A percentile compares a stretch with the other conserved stretches of the same genome.
Evolutionary conservation across 2,888 invertebrate species (phyloP).

Genomic region (Lymantria dispar): DNA sequence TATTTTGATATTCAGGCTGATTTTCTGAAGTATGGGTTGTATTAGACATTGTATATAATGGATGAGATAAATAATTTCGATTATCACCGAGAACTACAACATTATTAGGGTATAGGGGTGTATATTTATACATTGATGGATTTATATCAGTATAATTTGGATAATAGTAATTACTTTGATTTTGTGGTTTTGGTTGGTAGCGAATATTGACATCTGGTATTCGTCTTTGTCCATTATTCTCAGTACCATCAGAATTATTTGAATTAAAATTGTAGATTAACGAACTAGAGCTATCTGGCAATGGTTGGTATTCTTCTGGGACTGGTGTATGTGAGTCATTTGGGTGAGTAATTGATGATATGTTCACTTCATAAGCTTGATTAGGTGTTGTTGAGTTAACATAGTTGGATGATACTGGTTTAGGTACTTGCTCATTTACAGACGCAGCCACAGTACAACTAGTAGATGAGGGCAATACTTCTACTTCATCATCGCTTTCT

Average conservation of each 20-base stretch:
- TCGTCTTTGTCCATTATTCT: constrained; percentile 41
- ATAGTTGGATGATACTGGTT: constrained; percentile 62
- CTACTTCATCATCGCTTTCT: constrained; percentile 84
- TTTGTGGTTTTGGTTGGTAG: constrained; percentile 67
- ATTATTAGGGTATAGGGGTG: constrained; percentile 50
- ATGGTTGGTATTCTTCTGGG: constrained; percentile 74
- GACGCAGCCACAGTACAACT: constrained; percentile 37
- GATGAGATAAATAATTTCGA: constrained; percentile 48
- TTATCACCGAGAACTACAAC: constrained; percentile 55
- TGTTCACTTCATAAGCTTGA: constrained; percentile 56
- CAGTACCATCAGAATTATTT: constrained; percentile 46
- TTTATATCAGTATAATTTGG: constrained; percentile 52
- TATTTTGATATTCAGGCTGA: constrained; percentile 41
- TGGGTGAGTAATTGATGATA: constrained; percentile 54
- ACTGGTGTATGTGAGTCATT: constrained; percentile 66
- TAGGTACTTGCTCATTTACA: constrained; percentile 42
- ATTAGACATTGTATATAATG: constrained; percentile 49
- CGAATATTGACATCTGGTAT: constrained; percentile 60
- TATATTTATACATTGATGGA: constrained; percentile 25
- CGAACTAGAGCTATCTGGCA: constrained; percentile 72
- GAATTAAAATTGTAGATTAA: constrained; percentile 54
- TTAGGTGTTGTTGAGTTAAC: constrained; percentile 63
- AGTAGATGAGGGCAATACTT: constrained; percentile 56
- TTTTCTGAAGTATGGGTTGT: constrained; percentile 37
- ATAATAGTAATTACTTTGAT: constrained; percentile 56